Evolutionary conservation across 1,140 invertebrate genomes (phyloP), one percentile per base, ranked within the genome.

Genomic region (Pseudoatta argentina): DNA sequence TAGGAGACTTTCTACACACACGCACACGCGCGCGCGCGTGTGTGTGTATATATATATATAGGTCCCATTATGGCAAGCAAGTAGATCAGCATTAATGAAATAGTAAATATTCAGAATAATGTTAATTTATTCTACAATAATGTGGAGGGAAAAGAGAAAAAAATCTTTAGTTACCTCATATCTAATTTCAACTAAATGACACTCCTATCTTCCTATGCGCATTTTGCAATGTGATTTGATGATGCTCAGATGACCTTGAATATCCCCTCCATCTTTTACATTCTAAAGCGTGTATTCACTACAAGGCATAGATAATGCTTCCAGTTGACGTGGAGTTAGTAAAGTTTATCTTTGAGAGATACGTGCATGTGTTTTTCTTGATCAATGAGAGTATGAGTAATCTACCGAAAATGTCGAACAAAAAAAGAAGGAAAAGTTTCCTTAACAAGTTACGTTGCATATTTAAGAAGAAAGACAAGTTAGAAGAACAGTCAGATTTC

Each of bases 361-460:
- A 27, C 12, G 18, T 72, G 48, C 72, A 51, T 48, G 44, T 69
- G n/a, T 67, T 30, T 57, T 21, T 16, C 2, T 21, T 53, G 12
- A 14, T 66, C 18, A 18, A 53, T 72, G 44, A 69, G n/a, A 67
- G 55, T 30, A 39, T 27, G 51, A 57, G 1, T 69, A 53, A 72
- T 75, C 10, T 53, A 24, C 59, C 63, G 53, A 89, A 81, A 85
- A 91, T 92, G 89, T 76, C 34, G 51, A 48, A 27, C 59, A 86
- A 72, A 1, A 89, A 89, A 24, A 59, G 6, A n/a, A 92, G 83
- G 34, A 94, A 92, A 85, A 87, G 59, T 27, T 89, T 93, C 63
- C 44, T 92, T 6, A 24, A 81, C 18, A 92, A 88, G 77, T 44
- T 94, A 12, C 71, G 83, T n/a, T 10, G 72, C 16, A 34, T 61